A percentile compares a stretch with the other conserved stretches of the same genome.
Evolutionary conservation across 2,888 invertebrate genomes (phyloP).

Genomic region (Ecliptopera silaceata): DNA sequence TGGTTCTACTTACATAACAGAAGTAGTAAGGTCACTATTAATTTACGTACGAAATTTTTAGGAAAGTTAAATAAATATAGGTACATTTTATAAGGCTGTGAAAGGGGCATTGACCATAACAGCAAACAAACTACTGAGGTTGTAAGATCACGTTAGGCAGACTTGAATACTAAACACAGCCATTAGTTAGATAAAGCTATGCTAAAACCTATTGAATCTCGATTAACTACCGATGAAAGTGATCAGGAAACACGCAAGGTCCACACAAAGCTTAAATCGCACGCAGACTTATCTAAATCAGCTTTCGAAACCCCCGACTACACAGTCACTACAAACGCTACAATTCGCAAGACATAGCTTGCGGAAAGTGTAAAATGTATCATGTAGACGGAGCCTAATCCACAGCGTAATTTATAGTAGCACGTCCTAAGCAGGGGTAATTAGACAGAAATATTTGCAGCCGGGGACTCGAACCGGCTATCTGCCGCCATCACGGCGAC

Average conservation of each 20-base stretch:
- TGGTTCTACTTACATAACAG: too few species aligned
- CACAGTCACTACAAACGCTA: not conserved
- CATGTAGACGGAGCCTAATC: conserved; percentile 9
- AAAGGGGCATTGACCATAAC: too few species aligned
- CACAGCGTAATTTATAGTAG: conserved; percentile 26
- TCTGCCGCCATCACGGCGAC: conserved; percentile 70
- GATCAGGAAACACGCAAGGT: conserved; percentile 34
- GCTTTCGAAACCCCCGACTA: conserved; percentile 33
- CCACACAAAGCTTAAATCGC: conserved; percentile 41
- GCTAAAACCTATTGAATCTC: conserved; percentile 18
- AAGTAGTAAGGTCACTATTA: too few species aligned
- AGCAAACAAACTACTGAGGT: too few species aligned
- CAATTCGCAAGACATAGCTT: not conserved
- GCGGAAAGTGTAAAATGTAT: not conserved
- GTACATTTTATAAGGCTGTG: too few species aligned
- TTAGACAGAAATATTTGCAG: conserved; percentile 67
- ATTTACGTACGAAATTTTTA: too few species aligned
- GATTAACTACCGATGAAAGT: conserved; percentile 23
- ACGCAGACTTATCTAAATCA: conserved; percentile 43
- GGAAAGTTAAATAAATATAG: too few species aligned
- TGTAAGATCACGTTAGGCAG: not conserved
- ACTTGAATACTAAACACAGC: not conserved
- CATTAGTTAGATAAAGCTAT: not conserved
- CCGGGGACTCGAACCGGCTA: conserved; percentile 58
- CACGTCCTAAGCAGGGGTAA: conserved; percentile 54